phyloP scores from a whole-genome alignment of 2,888 invertebrate genomes.

The Macrophya alboannulata region DNA sequence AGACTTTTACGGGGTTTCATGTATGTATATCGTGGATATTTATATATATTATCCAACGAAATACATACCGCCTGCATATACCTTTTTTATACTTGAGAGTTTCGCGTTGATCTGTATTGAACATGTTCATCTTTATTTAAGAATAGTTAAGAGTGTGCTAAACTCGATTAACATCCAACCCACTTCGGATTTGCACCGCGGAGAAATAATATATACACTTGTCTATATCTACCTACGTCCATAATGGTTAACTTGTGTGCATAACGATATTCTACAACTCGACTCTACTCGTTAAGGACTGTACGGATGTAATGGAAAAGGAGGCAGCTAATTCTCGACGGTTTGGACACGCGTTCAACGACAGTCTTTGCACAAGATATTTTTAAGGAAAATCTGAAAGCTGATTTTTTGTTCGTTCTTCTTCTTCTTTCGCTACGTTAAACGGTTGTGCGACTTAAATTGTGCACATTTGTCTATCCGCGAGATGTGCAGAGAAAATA shows the following conservation, averaged over 20 bases:
- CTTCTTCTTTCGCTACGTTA: neutral
- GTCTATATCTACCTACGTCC: neutral
- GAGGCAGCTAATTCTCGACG: neutral
- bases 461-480: constrained; percentile 15
- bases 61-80: neutral
- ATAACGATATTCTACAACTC: neutral
- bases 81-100: neutral
- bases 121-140: neutral
- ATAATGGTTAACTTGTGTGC: constrained; percentile 14
- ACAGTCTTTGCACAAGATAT: constrained; percentile 29
- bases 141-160: neutral
- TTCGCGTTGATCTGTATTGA: neutral
- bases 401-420: constrained; percentile 1
- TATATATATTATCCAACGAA: neutral
- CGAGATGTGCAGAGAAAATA: neutral
- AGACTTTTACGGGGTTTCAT: neutral
- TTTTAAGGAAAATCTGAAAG: constrained; percentile 47
- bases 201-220: neutral
- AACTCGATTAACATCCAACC: constrained; percentile 14
- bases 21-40: neutral
- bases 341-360: neutral
- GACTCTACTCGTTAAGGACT: constrained; percentile 21
- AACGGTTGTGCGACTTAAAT: constrained; percentile 5
- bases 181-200: neutral
- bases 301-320: neutral